Conservation (phyloP, 2,888 invertebrate genomes). For the Chymomyza caudatula region DNA sequence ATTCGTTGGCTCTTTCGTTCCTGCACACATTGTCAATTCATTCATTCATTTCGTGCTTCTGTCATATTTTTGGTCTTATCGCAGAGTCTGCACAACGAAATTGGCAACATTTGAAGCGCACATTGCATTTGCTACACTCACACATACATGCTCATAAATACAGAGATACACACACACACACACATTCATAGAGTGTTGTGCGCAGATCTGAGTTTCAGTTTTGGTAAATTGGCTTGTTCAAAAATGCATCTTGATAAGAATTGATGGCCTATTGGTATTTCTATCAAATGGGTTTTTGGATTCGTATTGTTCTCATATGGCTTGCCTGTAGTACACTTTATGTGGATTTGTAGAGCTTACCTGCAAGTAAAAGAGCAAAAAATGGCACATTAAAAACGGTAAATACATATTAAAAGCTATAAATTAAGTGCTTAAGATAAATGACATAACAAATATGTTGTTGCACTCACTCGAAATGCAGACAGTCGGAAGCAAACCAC, state of each 20-base stretch:
- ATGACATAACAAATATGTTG: background rate
- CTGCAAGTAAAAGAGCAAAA: constrained; percentile 35
- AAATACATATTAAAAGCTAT: background rate
- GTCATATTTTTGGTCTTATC: constrained; percentile 52
- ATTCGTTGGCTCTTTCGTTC: background rate
- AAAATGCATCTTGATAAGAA: constrained; percentile 47
- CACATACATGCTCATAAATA: constrained; percentile 1
- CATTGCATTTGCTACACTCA: constrained; percentile 13
- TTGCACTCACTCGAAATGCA: too few relatives aligned
- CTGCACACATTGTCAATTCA: constrained; percentile 48
- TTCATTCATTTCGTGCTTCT: constrained; percentile 44
- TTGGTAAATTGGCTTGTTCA: constrained; percentile 47
- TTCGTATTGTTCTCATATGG: background rate
- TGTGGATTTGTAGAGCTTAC: constrained; percentile 40
- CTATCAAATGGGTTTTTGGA: background rate
- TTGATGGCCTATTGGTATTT: constrained; percentile 41
- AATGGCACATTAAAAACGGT: background rate
- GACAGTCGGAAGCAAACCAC: background rate
- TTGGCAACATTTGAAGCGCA: constrained; percentile 49
- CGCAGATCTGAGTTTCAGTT: background rate
- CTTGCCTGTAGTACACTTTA: constrained; percentile 7
- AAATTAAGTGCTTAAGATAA: constrained; percentile 14
- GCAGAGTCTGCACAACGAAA: constrained; percentile 31
- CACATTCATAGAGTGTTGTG: constrained; percentile 3
- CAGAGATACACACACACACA: constrained; percentile 10